Base-by-base conservation (phyloP, 2,888 invertebrate species). In the Phytoseiulus persimilis region DNA sequence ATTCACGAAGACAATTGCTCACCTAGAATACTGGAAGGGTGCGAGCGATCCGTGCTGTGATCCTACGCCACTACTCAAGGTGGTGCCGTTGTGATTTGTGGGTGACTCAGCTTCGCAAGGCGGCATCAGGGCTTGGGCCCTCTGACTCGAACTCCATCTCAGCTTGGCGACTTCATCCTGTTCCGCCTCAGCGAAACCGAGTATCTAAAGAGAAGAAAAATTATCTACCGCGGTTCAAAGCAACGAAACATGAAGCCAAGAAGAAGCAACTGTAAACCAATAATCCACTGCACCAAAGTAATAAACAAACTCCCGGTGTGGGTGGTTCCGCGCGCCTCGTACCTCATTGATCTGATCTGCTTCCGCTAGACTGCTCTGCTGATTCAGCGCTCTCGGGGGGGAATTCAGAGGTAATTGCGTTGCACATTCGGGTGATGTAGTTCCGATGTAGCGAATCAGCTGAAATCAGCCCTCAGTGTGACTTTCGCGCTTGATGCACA, bases 351-450 rank as follows among this genome's bases (percentile, higher is more conserved):
- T 97, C 28, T 96, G 95, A 92, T 96, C 96, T 91, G 95, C 95
- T 93, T 98, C 97, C 0, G 95, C 94, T 91, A 95, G 95, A 32
- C 95, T 93, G 90, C 95, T 95, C 91, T 97, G 93, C 0, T 96
- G 95, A n/a, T 91, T 91, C 87, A 96, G 95, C 89, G 95, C 94
- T 18, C 92, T 92, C 65, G 95, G 95, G 0, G 97, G 96, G 90
- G 95, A 95, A 93, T 97, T 97, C 90, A 97, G 93, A 84, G 95
- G 94, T 46, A 94, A 94, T 65, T 95, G 95, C 90, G 94, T 93
- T 90, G 93, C 93, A 92, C 97, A 96, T 93, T 98, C 98, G 0
- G 98, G 96, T 92, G 97, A 98, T 0, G 97, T 96, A 93, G 96
- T 95, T 0, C 97, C 97, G 92, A 98, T 95, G 93, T 97, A 87